These are phyloP conservation scores for Pangasianodon gigas DNA, from an alignment of 2,113 vertebrate species.

Conservation along the genomic window DNA sequence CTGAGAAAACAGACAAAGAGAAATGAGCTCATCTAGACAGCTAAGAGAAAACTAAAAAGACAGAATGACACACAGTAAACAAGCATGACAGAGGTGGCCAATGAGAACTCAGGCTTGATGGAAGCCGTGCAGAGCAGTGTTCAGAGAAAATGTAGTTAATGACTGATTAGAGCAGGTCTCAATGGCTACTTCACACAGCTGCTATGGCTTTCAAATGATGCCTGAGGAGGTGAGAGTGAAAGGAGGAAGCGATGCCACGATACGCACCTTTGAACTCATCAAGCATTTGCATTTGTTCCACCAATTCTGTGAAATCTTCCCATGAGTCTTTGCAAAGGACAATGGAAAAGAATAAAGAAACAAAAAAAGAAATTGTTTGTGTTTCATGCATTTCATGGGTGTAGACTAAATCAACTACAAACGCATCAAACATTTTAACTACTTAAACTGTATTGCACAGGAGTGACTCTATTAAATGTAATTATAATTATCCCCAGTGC, in stretches of 20 bases:
- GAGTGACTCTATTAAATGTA: not conserved
- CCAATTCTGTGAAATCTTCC: slow-evolving; percentile 93
- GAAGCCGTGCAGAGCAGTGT: not conserved
- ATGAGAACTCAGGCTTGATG: slow-evolving; percentile 4
- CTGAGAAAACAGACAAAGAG: not conserved
- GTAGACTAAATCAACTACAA: slow-evolving; percentile 68
- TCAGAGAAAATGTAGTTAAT: slow-evolving; percentile 40
- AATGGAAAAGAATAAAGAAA: slow-evolving; percentile 75
- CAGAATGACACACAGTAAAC: slow-evolving; percentile 1
- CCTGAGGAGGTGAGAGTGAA: slow-evolving; percentile 33
- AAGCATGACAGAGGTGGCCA: slow-evolving; percentile 15
- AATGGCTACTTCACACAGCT: slow-evolving; percentile 28
- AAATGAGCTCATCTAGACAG: not conserved
- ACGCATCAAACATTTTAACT: not conserved
- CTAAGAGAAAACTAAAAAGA: slow-evolving; percentile 11
- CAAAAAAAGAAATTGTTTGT: slow-evolving; percentile 51
- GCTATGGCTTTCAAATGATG: slow-evolving; percentile 44
- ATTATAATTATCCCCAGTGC: not conserved
- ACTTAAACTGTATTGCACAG: not conserved
- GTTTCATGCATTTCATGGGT: slow-evolving; percentile 80
- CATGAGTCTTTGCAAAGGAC: slow-evolving; percentile 91
- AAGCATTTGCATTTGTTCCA: slow-evolving; percentile 84
- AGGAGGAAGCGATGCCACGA: slow-evolving; percentile 75
- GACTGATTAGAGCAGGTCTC: slow-evolving; percentile 31
- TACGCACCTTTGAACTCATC: slow-evolving; percentile 88